Conservation (phyloP, 1,140 invertebrate genomes). For the Drosophila albomicans region DNA sequence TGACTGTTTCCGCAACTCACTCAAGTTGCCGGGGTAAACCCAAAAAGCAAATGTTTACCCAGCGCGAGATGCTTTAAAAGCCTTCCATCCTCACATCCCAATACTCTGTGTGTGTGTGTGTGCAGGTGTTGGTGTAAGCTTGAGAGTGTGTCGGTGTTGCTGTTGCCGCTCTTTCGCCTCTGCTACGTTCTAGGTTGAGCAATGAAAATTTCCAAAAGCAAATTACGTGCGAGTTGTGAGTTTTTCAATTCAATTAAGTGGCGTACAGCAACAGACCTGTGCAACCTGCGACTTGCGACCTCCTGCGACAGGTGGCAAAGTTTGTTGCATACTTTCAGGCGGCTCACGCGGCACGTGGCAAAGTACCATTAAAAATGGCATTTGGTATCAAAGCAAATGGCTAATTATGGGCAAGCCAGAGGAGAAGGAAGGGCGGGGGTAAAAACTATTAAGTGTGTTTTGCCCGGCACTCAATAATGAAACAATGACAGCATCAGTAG, state of each 20-base stretch:
- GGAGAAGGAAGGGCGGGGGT: not conserved
- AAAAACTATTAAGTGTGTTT: conserved; percentile 36
- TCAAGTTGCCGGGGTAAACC: conserved; percentile 11
- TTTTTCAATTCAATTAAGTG: conserved; percentile 77
- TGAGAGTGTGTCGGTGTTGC: conserved; percentile 9
- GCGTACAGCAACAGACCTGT: not conserved
- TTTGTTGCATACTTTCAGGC: conserved; percentile 40
- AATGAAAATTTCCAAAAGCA: conserved; percentile 71
- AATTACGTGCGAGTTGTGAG: conserved; percentile 70
- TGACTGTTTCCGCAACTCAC: conserved; percentile 1
- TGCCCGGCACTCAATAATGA: conserved; percentile 14
- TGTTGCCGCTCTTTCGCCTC: not conserved
- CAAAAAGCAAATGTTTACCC: conserved; percentile 58
- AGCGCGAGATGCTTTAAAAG: conserved; percentile 52
- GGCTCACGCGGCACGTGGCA: conserved; percentile 17
- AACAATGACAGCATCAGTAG: conserved; percentile 9
- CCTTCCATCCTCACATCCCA: not conserved
- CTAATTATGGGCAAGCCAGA: conserved; percentile 47
- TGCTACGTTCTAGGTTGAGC: conserved; percentile 20
- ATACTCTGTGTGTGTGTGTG: conserved; percentile 21
- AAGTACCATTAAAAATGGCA: conserved; percentile 34
- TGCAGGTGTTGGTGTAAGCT: conserved; percentile 2
- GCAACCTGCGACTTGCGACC: conserved; percentile 19
- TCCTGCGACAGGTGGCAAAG: conserved; percentile 51
- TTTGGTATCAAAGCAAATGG: conserved; percentile 64